phyloP scores from a whole-genome alignment of 2,797 vertebrate genomes.

The Euphonia xanthogaster region DNA sequence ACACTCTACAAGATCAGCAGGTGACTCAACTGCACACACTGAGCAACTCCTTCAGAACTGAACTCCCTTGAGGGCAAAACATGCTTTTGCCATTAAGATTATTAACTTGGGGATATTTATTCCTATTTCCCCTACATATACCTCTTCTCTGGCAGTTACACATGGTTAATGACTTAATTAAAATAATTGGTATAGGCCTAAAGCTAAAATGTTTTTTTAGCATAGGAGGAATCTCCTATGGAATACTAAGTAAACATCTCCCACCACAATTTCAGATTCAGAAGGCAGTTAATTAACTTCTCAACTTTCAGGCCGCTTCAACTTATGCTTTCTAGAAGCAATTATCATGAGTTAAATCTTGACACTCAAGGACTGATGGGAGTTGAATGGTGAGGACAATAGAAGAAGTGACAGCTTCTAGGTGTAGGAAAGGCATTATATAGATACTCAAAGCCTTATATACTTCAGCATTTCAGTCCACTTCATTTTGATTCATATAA shows the following conservation, averaged over 20 bases:
- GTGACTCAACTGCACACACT: background rate
- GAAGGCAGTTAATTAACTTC: conserved; percentile 19
- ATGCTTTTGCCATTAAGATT: background rate
- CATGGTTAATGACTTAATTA: conserved; percentile 37
- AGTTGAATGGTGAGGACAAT: background rate
- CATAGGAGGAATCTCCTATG: conserved; percentile 1
- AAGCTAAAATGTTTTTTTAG: conserved; percentile 35
- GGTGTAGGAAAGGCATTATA: background rate
- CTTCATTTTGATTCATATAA: background rate
- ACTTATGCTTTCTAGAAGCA: background rate
- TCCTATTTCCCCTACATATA: background rate
- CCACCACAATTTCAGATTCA: conserved; percentile 27
- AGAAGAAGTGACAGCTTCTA: background rate
- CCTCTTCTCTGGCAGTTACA: conserved; percentile 9
- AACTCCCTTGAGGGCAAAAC: background rate
- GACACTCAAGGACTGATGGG: background rate
- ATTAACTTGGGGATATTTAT: background rate
- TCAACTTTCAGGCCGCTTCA: background rate
- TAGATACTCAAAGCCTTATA: background rate
- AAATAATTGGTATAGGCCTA: conserved; percentile 43
- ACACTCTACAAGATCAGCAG: background rate
- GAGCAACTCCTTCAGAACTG: background rate
- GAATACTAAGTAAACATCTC: conserved; percentile 39
- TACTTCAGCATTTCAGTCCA: background rate
- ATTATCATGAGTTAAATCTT: background rate